Percentiles rank a stretch among this genome's conserved stretches.
These are phyloP conservation scores for Balaenoptera acutorostrata DNA, from an alignment of 2,113 vertebrate species.

Conservation along the genomic window DNA sequence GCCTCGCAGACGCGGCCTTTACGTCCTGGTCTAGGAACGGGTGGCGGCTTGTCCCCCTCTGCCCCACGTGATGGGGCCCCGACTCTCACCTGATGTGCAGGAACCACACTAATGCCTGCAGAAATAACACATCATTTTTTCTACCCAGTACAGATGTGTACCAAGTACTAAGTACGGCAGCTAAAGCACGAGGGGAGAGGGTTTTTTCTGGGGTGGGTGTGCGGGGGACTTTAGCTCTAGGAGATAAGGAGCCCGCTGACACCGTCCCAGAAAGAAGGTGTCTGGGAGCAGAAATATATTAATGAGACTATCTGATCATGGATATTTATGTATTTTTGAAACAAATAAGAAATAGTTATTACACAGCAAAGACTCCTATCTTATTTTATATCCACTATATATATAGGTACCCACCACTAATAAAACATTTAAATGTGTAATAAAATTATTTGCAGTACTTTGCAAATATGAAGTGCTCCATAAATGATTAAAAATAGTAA, in stretches of 20 bases:
- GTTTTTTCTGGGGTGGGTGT: neutral
- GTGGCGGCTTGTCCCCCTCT: rapidly evolving
- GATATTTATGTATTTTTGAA: neutral
- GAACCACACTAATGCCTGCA: neutral
- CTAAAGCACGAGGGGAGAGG: neutral
- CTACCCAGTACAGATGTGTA: neutral
- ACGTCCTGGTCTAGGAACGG: neutral
- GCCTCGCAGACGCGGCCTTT: rapidly evolving
- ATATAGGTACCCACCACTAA: neutral
- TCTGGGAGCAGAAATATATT: neutral
- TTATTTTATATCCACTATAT: neutral
- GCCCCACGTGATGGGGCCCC: too few species aligned
- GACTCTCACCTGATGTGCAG: neutral
- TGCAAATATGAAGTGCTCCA: neutral
- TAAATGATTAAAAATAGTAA: slow-evolving; percentile 16
- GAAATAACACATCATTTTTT: neutral
- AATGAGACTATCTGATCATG: neutral
- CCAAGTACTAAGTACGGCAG: neutral
- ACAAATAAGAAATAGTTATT: neutral
- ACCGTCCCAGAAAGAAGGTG: neutral
- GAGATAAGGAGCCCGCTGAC: too few species aligned
- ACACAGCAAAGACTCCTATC: neutral
- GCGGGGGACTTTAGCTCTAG: too few species aligned
- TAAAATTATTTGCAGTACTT: neutral
- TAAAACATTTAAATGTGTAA: slow-evolving; percentile 25